Percentiles rank a stretch among this genome's conserved stretches.
These are phyloP conservation scores for Linnaemya vulpina DNA, from an alignment of 2,888 invertebrate species.

Conservation along the genomic window DNA sequence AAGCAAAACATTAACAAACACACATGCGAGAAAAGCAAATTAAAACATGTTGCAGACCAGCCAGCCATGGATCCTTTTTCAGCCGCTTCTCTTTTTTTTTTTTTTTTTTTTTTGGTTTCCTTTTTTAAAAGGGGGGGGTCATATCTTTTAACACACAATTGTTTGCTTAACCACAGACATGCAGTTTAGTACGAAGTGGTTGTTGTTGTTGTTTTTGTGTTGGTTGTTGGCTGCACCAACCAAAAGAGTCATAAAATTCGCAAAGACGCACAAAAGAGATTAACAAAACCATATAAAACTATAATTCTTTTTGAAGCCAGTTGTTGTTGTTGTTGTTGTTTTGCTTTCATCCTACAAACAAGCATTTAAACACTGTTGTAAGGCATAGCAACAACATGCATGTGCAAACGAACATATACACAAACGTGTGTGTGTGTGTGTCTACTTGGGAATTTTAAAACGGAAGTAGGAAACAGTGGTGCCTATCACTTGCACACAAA, in stretches of 20 bases:
- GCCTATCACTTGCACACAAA: too few relatives aligned
- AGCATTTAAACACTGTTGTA: conserved; percentile 26
- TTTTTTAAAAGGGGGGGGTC: conserved; percentile 15
- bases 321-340: conserved; percentile 3
- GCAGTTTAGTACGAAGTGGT: conserved; percentile 41
- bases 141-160: conserved; percentile 58
- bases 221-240: not conserved
- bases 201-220: conserved; percentile 38
- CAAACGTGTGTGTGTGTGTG: not conserved
- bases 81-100: not conserved
- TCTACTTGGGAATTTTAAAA: not conserved
- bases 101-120: not conserved
- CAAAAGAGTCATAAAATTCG: conserved; percentile 18
- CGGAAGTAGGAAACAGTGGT: not conserved
- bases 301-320: conserved; percentile 63
- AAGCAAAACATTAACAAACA: conserved; percentile 30
- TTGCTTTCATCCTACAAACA: not conserved
- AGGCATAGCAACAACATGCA: conserved; percentile 11
- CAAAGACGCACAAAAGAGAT: conserved; percentile 31
- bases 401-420: not conserved
- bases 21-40: conserved; percentile 13
- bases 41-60: not conserved
- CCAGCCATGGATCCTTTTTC: conserved; percentile 17
- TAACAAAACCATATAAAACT: conserved; percentile 64
- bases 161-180: conserved; percentile 55